These are phyloP conservation scores for Hyperoplus immaculatus DNA, from an alignment of 2,797 vertebrate genomes.

Conservation along the genomic window DNA sequence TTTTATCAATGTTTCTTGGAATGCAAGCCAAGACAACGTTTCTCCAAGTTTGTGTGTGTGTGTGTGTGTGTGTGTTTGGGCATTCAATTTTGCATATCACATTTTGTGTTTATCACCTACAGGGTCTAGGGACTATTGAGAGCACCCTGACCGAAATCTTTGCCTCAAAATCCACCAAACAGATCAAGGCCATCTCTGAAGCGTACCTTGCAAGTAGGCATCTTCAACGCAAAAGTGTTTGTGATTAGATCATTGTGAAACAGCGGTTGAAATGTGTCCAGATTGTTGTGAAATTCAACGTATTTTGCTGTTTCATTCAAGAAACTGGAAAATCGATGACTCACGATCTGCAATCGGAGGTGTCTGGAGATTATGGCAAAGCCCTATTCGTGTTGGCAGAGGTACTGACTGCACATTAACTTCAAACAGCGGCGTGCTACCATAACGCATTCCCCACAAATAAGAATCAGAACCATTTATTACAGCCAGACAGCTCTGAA, in stretches of 20 bases:
- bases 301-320: conserved; percentile 54
- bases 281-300: not conserved
- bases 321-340: conserved; percentile 86
- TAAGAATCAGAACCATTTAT: conserved; percentile 4
- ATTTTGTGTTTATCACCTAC: conserved; percentile 19
- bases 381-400: conserved; percentile 88
- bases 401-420: conserved; percentile 80
- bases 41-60: not conserved
- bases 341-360: conserved; percentile 88
- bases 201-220: conserved; percentile 87
- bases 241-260: conserved; percentile 8
- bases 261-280: not conserved
- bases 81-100: not conserved
- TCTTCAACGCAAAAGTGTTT: not conserved
- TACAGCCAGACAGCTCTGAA: conserved; percentile 2
- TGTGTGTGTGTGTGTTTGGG: not conserved
- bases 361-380: conserved; percentile 88
- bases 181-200: conserved; percentile 88
- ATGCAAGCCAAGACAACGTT: no score
- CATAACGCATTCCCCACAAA: not conserved
- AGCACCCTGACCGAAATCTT: conserved; percentile 90
- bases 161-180: conserved; percentile 88
- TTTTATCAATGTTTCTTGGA: no score
- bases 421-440: not conserved
- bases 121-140: conserved; percentile 91